Evolutionary conservation across 2,888 invertebrate species (phyloP).

Genomic region (Drosophila silvestris): DNA sequence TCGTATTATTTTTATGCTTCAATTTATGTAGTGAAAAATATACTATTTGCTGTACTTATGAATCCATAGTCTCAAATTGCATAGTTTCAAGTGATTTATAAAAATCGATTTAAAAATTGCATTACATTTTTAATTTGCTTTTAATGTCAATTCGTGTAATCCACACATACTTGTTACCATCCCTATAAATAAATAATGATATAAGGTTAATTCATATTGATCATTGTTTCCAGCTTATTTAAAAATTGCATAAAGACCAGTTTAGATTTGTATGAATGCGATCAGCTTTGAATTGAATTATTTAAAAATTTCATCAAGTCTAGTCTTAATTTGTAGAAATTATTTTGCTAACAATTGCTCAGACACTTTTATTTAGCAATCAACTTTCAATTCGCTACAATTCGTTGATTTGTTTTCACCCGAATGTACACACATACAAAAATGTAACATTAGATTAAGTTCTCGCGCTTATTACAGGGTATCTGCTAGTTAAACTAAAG

Average conservation of each 20-base stretch:
- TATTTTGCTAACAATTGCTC: not conserved
- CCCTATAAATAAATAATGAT: not conserved
- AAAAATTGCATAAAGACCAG: not conserved
- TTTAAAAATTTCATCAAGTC: not conserved
- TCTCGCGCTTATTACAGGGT: conserved; percentile 7
- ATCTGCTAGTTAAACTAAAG: conserved; percentile 4
- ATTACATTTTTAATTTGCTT: not conserved
- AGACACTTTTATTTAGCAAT: not conserved
- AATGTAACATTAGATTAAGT: not conserved
- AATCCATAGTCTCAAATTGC: not conserved
- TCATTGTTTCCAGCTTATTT: not conserved
- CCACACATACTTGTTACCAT: not conserved
- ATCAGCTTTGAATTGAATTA: not conserved
- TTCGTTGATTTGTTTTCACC: not conserved
- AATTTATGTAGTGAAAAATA: not conserved
- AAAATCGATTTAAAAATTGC: not conserved
- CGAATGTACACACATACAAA: not conserved
- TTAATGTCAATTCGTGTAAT: too few relatives aligned
- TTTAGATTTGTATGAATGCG: not conserved
- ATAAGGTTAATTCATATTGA: not conserved
- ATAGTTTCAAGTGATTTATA: not conserved
- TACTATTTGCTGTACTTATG: not conserved
- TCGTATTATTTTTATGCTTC: not conserved
- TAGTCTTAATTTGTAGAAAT: not conserved
- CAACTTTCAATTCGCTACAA: not conserved